Percentiles rank a stretch among this genome's conserved stretches.
Evolutionary conservation across 2,888 invertebrate species (phyloP).

Genomic region (Chaetogeoica ovagalla): DNA sequence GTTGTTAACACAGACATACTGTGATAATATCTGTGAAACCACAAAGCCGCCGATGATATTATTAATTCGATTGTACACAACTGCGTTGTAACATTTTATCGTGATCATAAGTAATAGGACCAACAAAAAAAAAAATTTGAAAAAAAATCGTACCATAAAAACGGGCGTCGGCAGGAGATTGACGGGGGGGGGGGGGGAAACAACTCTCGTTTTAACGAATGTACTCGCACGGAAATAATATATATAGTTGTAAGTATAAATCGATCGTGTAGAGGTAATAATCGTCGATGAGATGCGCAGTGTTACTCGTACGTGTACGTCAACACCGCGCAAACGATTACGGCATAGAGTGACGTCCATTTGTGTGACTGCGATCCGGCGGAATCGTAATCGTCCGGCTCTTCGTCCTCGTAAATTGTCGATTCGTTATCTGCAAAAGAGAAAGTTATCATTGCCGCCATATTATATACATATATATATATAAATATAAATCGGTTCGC

Average conservation of each 20-base stretch:
- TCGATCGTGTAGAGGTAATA: background rate
- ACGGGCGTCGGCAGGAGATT: background rate
- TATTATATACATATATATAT: no score
- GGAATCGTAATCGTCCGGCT: constrained; percentile 29
- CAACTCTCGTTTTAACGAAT: no score
- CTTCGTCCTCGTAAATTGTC: constrained; percentile 16
- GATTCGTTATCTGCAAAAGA: constrained; percentile 18
- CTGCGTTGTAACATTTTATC: background rate
- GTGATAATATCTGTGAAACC: background rate
- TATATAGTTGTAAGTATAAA: background rate
- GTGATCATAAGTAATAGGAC: background rate
- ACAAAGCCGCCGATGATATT: no score
- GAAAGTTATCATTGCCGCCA: background rate
- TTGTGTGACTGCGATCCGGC: constrained; percentile 11
- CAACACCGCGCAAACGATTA: background rate
- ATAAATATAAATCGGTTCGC: background rate
- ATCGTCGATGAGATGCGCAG: no score
- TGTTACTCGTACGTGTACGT: background rate
- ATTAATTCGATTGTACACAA: background rate
- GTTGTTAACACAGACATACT: no score
- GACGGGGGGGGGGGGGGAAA: no score
- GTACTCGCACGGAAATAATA: no score
- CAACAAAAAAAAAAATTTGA: constrained; percentile 8
- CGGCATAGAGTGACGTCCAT: background rate
- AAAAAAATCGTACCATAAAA: constrained; percentile 2